Evolutionary conservation across 1,140 invertebrate genomes (phyloP), one percentile per base, ranked within the genome.

Genomic region (Colletes gigas): DNA sequence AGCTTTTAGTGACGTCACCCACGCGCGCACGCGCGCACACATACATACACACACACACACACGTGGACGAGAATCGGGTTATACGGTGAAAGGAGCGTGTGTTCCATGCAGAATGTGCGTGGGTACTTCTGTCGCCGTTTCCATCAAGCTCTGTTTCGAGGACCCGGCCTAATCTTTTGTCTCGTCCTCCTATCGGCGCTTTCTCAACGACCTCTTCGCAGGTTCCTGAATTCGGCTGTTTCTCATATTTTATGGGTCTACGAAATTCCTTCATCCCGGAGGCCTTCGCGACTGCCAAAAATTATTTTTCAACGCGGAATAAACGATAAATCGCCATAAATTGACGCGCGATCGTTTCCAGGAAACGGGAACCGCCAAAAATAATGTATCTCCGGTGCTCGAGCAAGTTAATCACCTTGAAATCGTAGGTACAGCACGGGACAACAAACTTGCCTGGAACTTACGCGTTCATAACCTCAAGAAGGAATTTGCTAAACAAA

Each of bases 1-100:
- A 92, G 92, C 92, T 93, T 93, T 93, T 92, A 93, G 92, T 91
- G 92, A 92, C 92, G 91, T 93, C 91, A 92, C 90, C 85, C 86
- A 85, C 88, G 88, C 71, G 74, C 41, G 65, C 12, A 50, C 19
- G 17, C 10, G 50, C 7, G 4, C 21, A 54, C 70, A 79, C 74
- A 47, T 4, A 47, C 21, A 44, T 60, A 65, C 14, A 66, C 59
- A 39, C 39, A 21, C n/a, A 14, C n/a, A 65, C 69, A 66, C 65
- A 77, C 60, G 78, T 30, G 2, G 30, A 30, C 30, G 17, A 19
- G 72, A 78, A 73, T 78, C 82, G 79, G 60, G 79, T 81, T 81
- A 75, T 69, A 82, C 68, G 69, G 69, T 78, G 85, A 83, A 83
- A 85, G 81, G 79, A 80, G 70, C 78, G 84, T 67, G 80, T 81